A percentile compares a stretch with the other conserved stretches of the same genome.
These are phyloP conservation scores for Pseudopipra pipra DNA, from an alignment of 2,113 vertebrate genomes.

Conservation along the genomic window DNA sequence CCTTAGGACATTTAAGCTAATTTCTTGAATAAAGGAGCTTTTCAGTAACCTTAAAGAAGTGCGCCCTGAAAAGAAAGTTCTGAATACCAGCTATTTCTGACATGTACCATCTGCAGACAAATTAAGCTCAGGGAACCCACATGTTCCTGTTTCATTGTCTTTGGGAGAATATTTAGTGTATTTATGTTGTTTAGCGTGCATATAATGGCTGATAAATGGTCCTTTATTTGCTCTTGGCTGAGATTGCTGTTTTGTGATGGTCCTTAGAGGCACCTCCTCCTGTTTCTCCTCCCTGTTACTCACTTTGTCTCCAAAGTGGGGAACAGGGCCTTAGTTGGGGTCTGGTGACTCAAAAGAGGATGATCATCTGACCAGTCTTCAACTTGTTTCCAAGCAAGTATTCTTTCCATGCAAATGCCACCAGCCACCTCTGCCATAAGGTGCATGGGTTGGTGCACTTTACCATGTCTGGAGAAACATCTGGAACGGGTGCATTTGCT, in stretches of 20 bases:
- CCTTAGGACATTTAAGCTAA: constrained; percentile 71
- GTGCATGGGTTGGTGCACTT: background rate
- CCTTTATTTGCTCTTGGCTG: background rate
- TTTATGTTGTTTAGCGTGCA: background rate
- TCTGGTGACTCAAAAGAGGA: background rate
- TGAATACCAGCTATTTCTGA: constrained; percentile 62
- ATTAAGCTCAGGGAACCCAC: constrained; percentile 10
- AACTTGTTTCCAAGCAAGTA: background rate
- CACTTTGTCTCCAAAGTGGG: background rate
- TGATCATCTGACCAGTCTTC: background rate
- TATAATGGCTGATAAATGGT: background rate
- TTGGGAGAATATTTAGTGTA: background rate
- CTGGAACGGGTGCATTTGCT: background rate
- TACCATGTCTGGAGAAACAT: background rate
- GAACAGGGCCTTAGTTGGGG: background rate
- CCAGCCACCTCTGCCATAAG: background rate
- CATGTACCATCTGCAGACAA: constrained; percentile 47
- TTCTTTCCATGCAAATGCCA: background rate
- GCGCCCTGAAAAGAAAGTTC: constrained; percentile 54
- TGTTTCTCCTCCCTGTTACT: background rate
- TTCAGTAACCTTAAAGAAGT: constrained; percentile 70
- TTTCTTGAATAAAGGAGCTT: constrained; percentile 72
- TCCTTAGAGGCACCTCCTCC: background rate
- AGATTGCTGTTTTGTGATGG: background rate
- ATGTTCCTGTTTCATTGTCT: background rate